A percentile compares a stretch with the other conserved stretches of the same genome.
Conservation (phyloP, 2,888 invertebrate genomes). For the Lasioglossum lativentre region DNA sequence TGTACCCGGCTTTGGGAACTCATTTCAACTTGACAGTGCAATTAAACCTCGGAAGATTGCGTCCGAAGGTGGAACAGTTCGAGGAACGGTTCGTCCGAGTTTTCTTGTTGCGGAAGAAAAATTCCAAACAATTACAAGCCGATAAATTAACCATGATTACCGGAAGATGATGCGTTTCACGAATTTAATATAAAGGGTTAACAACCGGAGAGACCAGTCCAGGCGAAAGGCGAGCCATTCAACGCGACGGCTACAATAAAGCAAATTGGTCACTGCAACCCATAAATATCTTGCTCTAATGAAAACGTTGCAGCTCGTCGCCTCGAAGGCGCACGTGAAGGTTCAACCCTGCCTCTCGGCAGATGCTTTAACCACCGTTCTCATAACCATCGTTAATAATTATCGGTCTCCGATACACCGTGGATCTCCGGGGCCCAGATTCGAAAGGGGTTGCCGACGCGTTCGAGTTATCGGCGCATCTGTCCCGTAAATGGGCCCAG, state of each 20-base stretch:
- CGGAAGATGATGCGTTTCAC: constrained; percentile 5
- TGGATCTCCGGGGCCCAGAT: constrained; percentile 46
- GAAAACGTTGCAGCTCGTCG: constrained; percentile 35
- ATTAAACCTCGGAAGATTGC: neutral
- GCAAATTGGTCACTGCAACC: constrained; percentile 8
- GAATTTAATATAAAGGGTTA: constrained; percentile 9
- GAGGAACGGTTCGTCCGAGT: neutral
- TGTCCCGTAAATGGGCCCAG: constrained; percentile 81
- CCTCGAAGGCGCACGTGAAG: constrained; percentile 1
- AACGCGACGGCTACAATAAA: neutral
- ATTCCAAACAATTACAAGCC: constrained; percentile 1
- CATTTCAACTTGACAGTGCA: constrained; percentile 3
- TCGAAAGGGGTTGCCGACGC: constrained; percentile 64
- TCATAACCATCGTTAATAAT: constrained; percentile 66
- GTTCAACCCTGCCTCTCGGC: constrained; percentile 23
- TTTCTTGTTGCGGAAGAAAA: neutral
- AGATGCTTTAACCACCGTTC: constrained; percentile 59
- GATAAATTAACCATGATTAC: constrained; percentile 1
- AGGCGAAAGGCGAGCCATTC: neutral
- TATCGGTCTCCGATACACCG: constrained; percentile 59
- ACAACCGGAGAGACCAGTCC: neutral
- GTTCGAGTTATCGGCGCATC: constrained; percentile 80
- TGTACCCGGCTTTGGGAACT: neutral
- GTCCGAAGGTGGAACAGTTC: neutral
- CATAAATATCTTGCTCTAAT: constrained; percentile 26